Conservation (phyloP, 37 sponge, comb jelly and placozoan genomes). For the Halichondria panicea region DNA sequence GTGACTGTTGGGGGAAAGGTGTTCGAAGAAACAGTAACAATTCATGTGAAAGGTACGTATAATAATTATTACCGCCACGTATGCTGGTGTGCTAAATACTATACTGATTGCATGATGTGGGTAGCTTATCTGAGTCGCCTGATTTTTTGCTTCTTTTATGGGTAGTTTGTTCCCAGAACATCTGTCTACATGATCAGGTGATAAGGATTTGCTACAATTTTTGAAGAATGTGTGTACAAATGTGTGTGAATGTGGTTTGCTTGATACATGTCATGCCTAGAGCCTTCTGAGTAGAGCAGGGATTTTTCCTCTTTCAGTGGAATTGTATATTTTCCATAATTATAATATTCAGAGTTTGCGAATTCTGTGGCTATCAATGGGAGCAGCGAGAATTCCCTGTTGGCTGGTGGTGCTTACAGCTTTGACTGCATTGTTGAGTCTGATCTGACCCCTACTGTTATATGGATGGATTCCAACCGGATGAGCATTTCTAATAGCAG, state of each 20-base stretch:
- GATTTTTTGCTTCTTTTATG: too few relatives aligned
- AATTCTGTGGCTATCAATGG: neutral
- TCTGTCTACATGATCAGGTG: too few relatives aligned
- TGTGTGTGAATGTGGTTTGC: neutral
- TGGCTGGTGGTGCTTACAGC: constrained; percentile 6
- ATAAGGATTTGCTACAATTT: too few relatives aligned
- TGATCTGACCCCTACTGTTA: neutral
- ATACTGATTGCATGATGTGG: too few relatives aligned
- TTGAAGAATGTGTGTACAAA: too few relatives aligned
- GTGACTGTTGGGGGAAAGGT: neutral
- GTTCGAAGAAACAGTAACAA: constrained; percentile 3
- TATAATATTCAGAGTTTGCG: neutral
- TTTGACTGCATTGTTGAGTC: constrained; percentile 3
- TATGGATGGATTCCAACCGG: constrained; percentile 9
- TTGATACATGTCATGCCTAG: neutral
- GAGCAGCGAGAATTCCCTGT: too few relatives aligned
- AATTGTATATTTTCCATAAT: neutral
- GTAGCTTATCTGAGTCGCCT: too few relatives aligned
- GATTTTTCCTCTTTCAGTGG: too few relatives aligned
- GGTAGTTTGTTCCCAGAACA: too few relatives aligned
- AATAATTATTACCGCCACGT: too few relatives aligned
- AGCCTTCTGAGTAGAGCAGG: too few relatives aligned
- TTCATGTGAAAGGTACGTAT: constrained; percentile 8
- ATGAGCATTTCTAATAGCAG: neutral
- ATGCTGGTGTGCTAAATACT: too few relatives aligned